Base-by-base conservation (phyloP, 2,888 invertebrate genomes). In the Plagodis dolabraria region DNA sequence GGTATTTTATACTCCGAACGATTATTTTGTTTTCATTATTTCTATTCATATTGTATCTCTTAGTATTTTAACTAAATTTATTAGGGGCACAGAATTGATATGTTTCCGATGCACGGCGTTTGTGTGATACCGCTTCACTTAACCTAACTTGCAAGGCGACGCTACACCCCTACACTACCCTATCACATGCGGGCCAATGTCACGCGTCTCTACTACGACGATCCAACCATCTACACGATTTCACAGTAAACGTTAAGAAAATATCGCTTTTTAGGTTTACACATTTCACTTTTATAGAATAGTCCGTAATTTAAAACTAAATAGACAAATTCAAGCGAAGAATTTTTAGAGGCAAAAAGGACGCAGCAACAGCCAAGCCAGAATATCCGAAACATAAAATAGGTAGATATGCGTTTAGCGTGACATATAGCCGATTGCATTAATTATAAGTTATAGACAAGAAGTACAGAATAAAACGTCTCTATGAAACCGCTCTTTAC, bases 21-120 rank as follows among this genome's bases (percentile, higher is more conserved):
- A 87, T 89, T 89, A 87, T 83, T 89, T 88, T 89, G 83, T 85
- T 82, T 85, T 82, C 74, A 74, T 86, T 87, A 88, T 86, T 76
- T 86, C 87, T 91, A 92, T 87, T 80, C 87, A 90, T 92, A 91
- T 77, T 89, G 89, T 90, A 88, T 92, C 84, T 91, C 91, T 91
- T 92, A 92, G 83, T 87, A 87, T 80, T 77, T 90, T 87, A 90
- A 87, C 85, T 92, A 91, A 86, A 85, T 88, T 92, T 92, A 94
- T 94, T 94, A 94, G 95, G 95, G 95, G 95, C 95, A 95, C 95
- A 95, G 94, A 94, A 94, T 94, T 95, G 95, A 95, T 95, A 95
- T 95, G 95, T 95, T 95, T 95, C 89, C 94, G 95, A 95, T 94
- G 94, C 82, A 94, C 94, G 94, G 94, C 93, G 94, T 94, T 95